Base-by-base conservation (phyloP, 2,113 vertebrate species). In the Cettia cetti region DNA sequence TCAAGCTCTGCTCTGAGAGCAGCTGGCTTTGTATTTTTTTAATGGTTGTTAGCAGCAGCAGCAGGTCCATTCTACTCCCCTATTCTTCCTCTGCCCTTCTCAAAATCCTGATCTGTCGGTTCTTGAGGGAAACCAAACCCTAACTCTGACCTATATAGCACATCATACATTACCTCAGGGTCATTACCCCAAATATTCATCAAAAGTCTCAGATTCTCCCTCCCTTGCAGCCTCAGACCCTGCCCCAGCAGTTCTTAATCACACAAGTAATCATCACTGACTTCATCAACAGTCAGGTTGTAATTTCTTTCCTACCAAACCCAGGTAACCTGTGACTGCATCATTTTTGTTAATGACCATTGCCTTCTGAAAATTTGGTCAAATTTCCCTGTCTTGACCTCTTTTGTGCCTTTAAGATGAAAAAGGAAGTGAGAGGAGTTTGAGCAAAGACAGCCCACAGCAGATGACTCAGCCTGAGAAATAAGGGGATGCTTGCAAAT, bases 21-120 rank as follows among this genome's bases (percentile, higher is more conserved):
- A 97, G 96, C 96, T 96, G 97, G 95, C 96, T 96, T 97, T 97
- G 96, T 96, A 91, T 94, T 95, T 97, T 92, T 96, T 95, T 88
- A 97, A 97, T 96, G 96, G 89, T 81, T 96, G 95, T 94, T 95
- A 96, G 92, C 78, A 95, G 96, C 91, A 96, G 96, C 94, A 96
- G 95, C 96, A 96, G 96, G 95, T 97, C 89, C 94, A 86, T 97
- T 96, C 92, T 95, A 77, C 70, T 91, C 63, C 44, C 45, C 89
- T 39, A 79, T 86, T 93, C 86, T 92, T 76, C 84, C 61, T 37
- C 74, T 68, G 90, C 91, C 90, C 80, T 84, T 94, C 91, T 93
- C 83, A 94, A 95, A 96, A 96, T 89, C 90, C 86, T 95, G 91
- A 95, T 96, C 92, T 95, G 94, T 89, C 7, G 2, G 83, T 86